Evolutionary conservation across 2,113 vertebrate genomes (phyloP), one percentile per base, ranked within the genome.

Genomic region (Dipodomys ordii): DNA sequence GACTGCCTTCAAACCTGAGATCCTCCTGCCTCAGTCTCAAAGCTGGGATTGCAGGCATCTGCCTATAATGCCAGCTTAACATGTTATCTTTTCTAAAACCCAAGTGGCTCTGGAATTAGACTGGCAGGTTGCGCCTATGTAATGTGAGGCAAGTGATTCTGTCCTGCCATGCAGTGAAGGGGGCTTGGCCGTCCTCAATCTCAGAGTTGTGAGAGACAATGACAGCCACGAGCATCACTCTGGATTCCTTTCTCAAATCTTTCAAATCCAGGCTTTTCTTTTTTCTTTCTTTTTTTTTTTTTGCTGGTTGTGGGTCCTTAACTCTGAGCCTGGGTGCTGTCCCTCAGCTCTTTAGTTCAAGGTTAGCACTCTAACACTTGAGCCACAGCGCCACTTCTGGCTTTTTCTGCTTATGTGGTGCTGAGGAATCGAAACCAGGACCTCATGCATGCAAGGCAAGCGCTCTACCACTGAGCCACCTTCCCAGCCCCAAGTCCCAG

Each of bases 91-190:
- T 87, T 28, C 85, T 22, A 30, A 83, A 95, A 76, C 20, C 39
- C 44, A 83, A 87, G 32, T 72, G 83, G 69, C 22, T 77, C 39
- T 91, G 76, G 18, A 78, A 92, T 68, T 9, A 94, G 64, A 60
- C 16, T 77, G 53, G 16, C 28, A 18, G 64, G 74, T 30, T 92
- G 16, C 53, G 92, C 79, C 30, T 60, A 77, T 32, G 28, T 35
- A 32, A 88, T 71, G 89, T 64, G 62, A 23, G 57, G 46, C n/a
- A 90, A 90, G 39, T 83, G 49, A 84, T 78, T 88, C 83, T 32
- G 87, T 49, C 23, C 65, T 87, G 28, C 25, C 74, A 19, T 89
- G 46, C 16, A 69, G 60, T 73, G 53, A 57, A 18, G 53, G 15
- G 49, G 53, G 15, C 15, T 57, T 57, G 15, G 12, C 15, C 53